Evolutionary conservation across 2,888 invertebrate species (phyloP), one percentile per base, ranked within the genome.

Genomic region (Ophioninae sp.): DNA sequence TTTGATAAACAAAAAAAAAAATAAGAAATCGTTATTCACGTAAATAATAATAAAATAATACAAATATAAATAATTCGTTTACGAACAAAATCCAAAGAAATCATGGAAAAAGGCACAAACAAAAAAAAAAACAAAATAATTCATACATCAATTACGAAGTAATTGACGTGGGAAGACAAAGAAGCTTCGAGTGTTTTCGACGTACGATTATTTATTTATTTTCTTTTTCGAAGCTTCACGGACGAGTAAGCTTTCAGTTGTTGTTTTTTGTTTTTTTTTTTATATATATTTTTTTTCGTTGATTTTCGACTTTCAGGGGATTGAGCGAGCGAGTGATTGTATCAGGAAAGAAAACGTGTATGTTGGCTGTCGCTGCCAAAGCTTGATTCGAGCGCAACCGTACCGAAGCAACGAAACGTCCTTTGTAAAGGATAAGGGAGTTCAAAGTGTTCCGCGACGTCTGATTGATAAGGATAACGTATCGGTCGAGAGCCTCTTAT

Each of bases 381-480:
- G 56, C 64, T 64, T 61, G 39, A 30, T 74, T 74, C 21, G 30
- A 30, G 44, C 56, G 76, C 50, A 17, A 65, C 57, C 59, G 65
- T 30, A 37, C 69, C 59, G 75, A 67, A 37, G 64, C 69, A 30
- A 21, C 59, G 44, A 82, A 85, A 87, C 87, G 87, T 83, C 85
- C 84, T 87, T 89, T 87, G 85, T 84, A 80, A 70, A 50, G 73
- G 50, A 39, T 17, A 7, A 67, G 21, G 7, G 10, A 20, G 41
- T 76, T 67, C 67, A 59, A 56, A 82, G 72, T 83, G 79, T 70
- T 30, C 81, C 76, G 61, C 72, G 85, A 86, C 85, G 84, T 86
- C 85, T 87, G 89, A 89, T 89, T 87, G 86, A 88, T 86, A 86
- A 80, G 83, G 87, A 88, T 89, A 88, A 88, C 87, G 85, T 85